Evolutionary conservation across 2,888 invertebrate genomes (phyloP), one percentile per base, ranked within the genome.

Genomic region (Timandra comae): DNA sequence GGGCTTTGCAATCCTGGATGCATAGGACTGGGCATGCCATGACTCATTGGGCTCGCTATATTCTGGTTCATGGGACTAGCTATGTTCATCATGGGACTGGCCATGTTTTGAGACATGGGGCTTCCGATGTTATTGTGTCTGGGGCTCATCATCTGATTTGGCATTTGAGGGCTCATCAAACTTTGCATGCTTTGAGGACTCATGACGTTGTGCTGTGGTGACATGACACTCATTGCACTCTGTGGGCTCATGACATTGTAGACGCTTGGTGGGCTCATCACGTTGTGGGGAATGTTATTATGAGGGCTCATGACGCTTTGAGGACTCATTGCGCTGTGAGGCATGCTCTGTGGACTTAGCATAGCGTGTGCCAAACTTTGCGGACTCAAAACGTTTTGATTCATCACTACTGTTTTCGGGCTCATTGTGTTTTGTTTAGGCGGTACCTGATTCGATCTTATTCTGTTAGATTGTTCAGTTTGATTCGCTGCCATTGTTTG

Each of bases 251-350:
- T 81, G 1, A 75, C 79, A 23, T 80, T 82, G 35, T 85, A 49
- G 8, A 42, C 38, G 10, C 43, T 49, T 12, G 49, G 46, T 11
- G 48, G 49, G 12, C 82, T 84, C 82, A 82, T 81, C 1, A 74
- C 78, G 34, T 78, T 84, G 41, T 79, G 84, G 2, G 85, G 82
- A 29, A 49, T 44, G 19, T 46, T 33, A 21, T 24, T 24, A 43
- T 82, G 84, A 1, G 86, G 86, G 33, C 86, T 86, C 80, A 86
- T 81, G 1, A 84, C 68, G 34, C 75, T 82, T 0, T 79, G 79
- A 8, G 82, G 82, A 45, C 84, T 84, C 84, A 84, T 84, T 2
- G 84, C 73, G 33, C 52, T 71, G 28, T 71, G 77, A 13, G 72
- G 64, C 33, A 78, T 73, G 44, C 76, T 82, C 46, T 78, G 82